phyloP scores from a whole-genome alignment of 2,888 invertebrate species.

The Philaethria dido region DNA sequence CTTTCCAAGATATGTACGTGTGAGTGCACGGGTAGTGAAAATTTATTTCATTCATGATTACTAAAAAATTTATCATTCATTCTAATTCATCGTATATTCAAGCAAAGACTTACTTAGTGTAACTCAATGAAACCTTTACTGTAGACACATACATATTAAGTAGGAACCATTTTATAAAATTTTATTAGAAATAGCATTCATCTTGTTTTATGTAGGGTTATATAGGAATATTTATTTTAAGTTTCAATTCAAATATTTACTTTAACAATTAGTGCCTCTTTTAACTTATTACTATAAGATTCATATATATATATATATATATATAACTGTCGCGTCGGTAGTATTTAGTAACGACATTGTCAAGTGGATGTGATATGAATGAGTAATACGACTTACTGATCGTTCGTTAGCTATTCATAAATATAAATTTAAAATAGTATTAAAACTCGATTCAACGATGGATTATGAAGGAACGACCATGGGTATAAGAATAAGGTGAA shows the following conservation, averaged over 20 bases:
- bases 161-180: slow-evolving; percentile 35
- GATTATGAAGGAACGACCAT: slow-evolving; percentile 44
- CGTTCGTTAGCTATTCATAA: not conserved
- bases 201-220: not conserved
- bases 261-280: slow-evolving; percentile 52
- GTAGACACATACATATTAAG: slow-evolving; percentile 43
- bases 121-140: slow-evolving; percentile 44
- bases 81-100: slow-evolving; percentile 41
- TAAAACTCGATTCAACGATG: slow-evolving; percentile 21
- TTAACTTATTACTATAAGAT: slow-evolving; percentile 27
- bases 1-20: slow-evolving; percentile 11
- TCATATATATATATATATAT: not conserved
- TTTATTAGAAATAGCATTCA: slow-evolving; percentile 13
- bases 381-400: slow-evolving; percentile 4
- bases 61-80: slow-evolving; percentile 23
- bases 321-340: not conserved
- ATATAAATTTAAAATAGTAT: not conserved
- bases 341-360: not conserved
- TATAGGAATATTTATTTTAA: not conserved
- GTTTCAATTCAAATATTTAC: not conserved
- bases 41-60: slow-evolving; percentile 20
- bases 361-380: slow-evolving; percentile 15
- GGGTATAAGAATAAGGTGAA: slow-evolving; percentile 47
- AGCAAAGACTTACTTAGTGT: slow-evolving; percentile 44
- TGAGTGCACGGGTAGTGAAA: slow-evolving; percentile 21